Evolutionary conservation across 1,140 invertebrate genomes (phyloP), one percentile per base, ranked within the genome.

Genomic region (Atopsyche davidsoni): DNA sequence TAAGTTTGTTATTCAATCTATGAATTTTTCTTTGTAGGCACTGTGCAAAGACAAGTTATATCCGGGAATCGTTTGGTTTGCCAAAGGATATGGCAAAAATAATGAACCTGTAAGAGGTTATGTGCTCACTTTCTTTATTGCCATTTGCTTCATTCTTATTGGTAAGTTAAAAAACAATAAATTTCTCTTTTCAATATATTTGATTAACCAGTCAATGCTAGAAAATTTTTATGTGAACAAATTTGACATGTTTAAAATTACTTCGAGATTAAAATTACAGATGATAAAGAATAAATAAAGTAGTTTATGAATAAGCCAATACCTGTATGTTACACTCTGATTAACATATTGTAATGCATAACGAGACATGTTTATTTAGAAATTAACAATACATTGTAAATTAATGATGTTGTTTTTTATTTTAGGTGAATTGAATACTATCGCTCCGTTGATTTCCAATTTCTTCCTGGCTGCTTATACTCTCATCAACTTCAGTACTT

Each of bases 381-480:
- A 32, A 7, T 9, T 43, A 32, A 23, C 28, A n/a, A 39, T 42
- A 14, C 16, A 40, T 25, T 38, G 16, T 38, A 19, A 25, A 25
- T 23, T 11, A 14, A 10, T 9, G 9, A 16, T 36, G 16, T 69
- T 36, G 16, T 68, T 64, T 54, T 72, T 66, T 39, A 62, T 80
- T 75, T 57, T 71, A 86, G 87, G 87, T 59, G 85, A 94, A 62
- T 68, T 98, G 23, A 94, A 98, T 67, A 73, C 85, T 24, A 96
- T 99, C 56, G 95, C 96, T 22, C 93, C 94, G 3, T 74, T 98
- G 42, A 98, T 99, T 55, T 97, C 94, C 16, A 98, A 98, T 66
- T 98, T 98, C 72, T 98, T 98, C 73, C 75, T 99, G 60, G 94
- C 94, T 55, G 92, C 94, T 4, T 99, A 98, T 64, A 92, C 91